Conservation (phyloP, 1,140 invertebrate genomes). For the Linepithema humile region DNA sequence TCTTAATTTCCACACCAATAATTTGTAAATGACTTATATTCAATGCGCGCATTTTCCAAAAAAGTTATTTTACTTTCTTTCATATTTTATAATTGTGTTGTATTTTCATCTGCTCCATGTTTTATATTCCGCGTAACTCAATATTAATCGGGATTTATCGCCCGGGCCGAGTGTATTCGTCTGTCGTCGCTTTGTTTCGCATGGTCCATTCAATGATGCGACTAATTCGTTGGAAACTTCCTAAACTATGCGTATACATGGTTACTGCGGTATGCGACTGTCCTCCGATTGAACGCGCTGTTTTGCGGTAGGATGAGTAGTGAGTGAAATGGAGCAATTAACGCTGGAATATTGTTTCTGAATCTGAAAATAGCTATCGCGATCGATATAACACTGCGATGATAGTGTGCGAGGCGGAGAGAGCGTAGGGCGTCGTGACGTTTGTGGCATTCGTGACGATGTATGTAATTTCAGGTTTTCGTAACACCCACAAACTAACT, state of each 20-base stretch:
- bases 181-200: conserved; percentile 6
- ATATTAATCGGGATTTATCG: conserved; percentile 11
- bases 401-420: neutral
- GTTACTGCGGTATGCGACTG: conserved; percentile 11
- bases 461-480: conserved; percentile 23
- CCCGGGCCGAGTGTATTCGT: neutral
- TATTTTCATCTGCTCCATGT: neutral
- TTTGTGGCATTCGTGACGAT: conserved; percentile 35
- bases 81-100: neutral
- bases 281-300: conserved; percentile 22
- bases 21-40: no score
- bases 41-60: no score
- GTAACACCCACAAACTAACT: conserved; percentile 16
- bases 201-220: neutral
- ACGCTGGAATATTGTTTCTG: conserved; percentile 57
- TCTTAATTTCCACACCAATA: no score
- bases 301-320: conserved; percentile 25
- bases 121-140: neutral
- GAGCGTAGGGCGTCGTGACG: conserved; percentile 40
- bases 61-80: neutral
- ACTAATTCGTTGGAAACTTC: conserved; percentile 23
- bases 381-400: conserved; percentile 31
- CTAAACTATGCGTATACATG: conserved; percentile 28
- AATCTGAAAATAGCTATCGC: conserved; percentile 57
- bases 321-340: conserved; percentile 51